Evolutionary conservation across 2,797 vertebrate species (phyloP), one percentile per base, ranked within the genome.

Genomic region (Benthosema pterotum): DNA sequence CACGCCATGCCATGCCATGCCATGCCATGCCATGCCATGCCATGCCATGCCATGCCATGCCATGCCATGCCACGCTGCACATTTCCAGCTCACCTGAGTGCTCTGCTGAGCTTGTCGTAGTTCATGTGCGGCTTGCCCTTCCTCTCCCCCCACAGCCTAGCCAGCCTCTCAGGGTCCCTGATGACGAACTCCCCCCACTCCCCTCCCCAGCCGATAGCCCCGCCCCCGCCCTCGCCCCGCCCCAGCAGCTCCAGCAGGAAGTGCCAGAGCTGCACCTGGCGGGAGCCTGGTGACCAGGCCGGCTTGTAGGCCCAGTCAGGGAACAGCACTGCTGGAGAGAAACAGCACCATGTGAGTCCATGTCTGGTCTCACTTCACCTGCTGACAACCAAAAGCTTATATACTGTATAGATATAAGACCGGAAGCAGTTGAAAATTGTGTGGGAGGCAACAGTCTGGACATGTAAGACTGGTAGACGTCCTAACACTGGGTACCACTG

Each of bases 101-200:
- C 93, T 48, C 93, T 84, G 85, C 93, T 94, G 65, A 94, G 91
- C 67, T 94, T 94, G 89, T 94, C 93, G 16, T 94, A 94, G 83
- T 94, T 94, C 93, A 94, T 94, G 79, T 94, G 93, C 0, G 91
- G 90, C 45, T 93, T 93, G 16, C 91, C 91, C 69, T 93, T 93
- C 83, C 91, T 82, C 71, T 92, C 92, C 8, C 92, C 92, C 92
- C 92, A 93, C 75, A 93, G 85, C 59, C 74, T 63, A 43, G 92
- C 92, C 74, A 93, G 70, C 51, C 82, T 83, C 79, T 93, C 91
- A 0, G 92, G 91, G 72, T 93, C 90, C 32, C 83, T 77, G 72
- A 93, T 93, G 32, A 93, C 81, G 0, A 93, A 93, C 74, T 93
- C 92, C 7, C 92, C 92, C 89, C 89, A 92, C 63, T 93, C 90